Evolutionary conservation across 2,888 invertebrate genomes (phyloP).

Genomic region (Rhamphomyia laevipes): DNA sequence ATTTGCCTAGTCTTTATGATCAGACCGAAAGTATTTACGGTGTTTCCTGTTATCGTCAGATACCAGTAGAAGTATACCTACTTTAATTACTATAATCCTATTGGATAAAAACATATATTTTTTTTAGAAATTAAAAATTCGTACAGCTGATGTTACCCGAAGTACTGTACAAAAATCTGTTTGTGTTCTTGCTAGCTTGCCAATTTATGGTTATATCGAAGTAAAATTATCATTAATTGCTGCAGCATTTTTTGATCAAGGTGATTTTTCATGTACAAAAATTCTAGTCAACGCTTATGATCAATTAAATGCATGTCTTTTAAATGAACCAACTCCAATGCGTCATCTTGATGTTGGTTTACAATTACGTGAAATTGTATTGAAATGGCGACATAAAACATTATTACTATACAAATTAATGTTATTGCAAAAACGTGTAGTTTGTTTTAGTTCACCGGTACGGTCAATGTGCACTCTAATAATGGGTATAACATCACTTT

Average conservation of each 20-base stretch:
- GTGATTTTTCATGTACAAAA: slow-evolving; percentile 80
- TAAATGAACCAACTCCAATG: slow-evolving; percentile 45
- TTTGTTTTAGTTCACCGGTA: slow-evolving; percentile 89
- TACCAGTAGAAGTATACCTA: slow-evolving; percentile 72
- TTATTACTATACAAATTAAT: slow-evolving; percentile 85
- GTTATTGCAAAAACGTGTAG: slow-evolving; percentile 74
- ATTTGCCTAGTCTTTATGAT: slow-evolving; percentile 77
- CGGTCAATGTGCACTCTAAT: slow-evolving; percentile 77
- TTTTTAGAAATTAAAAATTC: slow-evolving; percentile 75
- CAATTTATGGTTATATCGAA: slow-evolving; percentile 88
- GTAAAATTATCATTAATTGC: slow-evolving; percentile 94
- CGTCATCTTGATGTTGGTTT: slow-evolving; percentile 34
- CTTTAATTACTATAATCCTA: neutral
- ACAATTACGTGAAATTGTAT: slow-evolving; percentile 32
- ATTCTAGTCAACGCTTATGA: slow-evolving; percentile 83
- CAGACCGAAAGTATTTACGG: slow-evolving; percentile 84
- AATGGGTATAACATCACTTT: slow-evolving; percentile 76
- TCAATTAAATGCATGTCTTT: slow-evolving; percentile 71
- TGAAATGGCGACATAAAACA: slow-evolving; percentile 78
- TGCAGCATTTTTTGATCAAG: slow-evolving; percentile 92
- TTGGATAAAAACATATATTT: slow-evolving; percentile 1
- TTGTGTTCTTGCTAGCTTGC: slow-evolving; percentile 81
- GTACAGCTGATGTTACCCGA: slow-evolving; percentile 89
- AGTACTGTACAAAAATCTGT: slow-evolving; percentile 98
- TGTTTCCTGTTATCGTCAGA: slow-evolving; percentile 95